A percentile compares a stretch with the other conserved stretches of the same genome.
These are phyloP conservation scores for Tamandua tetradactyla DNA, from an alignment of 2,797 vertebrate species.

Conservation along the genomic window DNA sequence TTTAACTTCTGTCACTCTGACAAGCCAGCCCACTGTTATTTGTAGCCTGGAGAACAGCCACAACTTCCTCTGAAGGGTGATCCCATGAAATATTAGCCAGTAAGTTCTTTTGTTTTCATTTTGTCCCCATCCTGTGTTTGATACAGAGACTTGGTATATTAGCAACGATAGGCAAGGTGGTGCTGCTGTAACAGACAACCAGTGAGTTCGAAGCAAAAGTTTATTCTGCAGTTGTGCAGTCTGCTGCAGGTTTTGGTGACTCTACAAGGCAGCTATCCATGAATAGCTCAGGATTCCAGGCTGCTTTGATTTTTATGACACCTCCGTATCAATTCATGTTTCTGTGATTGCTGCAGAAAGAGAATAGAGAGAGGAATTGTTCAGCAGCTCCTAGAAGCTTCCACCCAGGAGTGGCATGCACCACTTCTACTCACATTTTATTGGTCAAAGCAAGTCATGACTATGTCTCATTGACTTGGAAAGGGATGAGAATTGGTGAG, in stretches of 20 bases:
- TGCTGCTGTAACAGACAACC: neutral
- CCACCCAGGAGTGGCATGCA: neutral
- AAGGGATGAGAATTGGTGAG: neutral
- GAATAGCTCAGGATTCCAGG: neutral
- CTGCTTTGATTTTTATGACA: neutral
- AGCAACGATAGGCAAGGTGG: neutral
- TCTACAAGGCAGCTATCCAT: neutral
- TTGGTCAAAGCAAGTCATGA: neutral
- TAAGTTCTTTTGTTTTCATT: neutral
- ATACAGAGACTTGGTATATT: neutral
- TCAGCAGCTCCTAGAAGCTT: neutral
- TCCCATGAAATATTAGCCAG: neutral
- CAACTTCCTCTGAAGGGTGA: neutral
- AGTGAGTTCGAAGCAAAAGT: neutral
- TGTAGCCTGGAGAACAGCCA: neutral
- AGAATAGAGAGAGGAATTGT: neutral
- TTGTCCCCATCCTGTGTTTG: neutral
- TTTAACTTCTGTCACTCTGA: neutral
- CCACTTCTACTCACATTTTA: neutral
- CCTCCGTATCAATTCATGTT: rapidly evolving
- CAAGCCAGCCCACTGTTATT: neutral
- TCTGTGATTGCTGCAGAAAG: neutral
- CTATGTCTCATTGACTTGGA: neutral
- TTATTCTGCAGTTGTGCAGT: neutral
- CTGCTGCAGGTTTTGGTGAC: neutral